These are phyloP conservation scores for Agrochola litura DNA, from an alignment of 2,888 invertebrate genomes.

Conservation along the genomic window DNA sequence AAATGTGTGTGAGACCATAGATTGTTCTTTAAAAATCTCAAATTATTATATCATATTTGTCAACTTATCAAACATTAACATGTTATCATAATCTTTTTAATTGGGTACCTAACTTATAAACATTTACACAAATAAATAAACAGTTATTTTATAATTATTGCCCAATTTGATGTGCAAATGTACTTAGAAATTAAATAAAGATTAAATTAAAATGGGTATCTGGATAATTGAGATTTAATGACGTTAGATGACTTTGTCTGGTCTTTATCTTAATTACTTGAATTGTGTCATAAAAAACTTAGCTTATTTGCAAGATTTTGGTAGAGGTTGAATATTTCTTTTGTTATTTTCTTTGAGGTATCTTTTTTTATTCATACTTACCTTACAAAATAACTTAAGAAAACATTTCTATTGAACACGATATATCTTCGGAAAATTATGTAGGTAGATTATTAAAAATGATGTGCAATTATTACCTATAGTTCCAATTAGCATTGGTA, in stretches of 20 bases:
- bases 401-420: neutral
- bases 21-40: neutral
- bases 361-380: neutral
- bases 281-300: constrained; percentile 3
- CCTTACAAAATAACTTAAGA: neutral
- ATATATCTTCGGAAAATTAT: neutral
- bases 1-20: neutral
- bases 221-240: constrained; percentile 27
- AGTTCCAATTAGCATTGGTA: neutral
- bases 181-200: constrained; percentile 1
- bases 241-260: constrained; percentile 13
- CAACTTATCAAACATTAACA: neutral
- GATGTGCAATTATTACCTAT: too few relatives aligned
- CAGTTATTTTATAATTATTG: constrained; percentile 13
- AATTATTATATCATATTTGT: neutral
- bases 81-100: constrained; percentile 6
- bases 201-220: constrained; percentile 12
- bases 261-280: constrained; percentile 31
- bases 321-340: neutral
- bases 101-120: neutral
- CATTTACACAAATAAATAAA: neutral
- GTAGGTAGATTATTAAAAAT: neutral
- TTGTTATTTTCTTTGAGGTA: neutral
- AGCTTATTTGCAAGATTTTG: constrained; percentile 2
- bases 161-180: constrained; percentile 22